A percentile compares a stretch with the other conserved stretches of the same genome.
phyloP scores from a whole-genome alignment of 1,140 invertebrate species.

The Drosophila varians region DNA sequence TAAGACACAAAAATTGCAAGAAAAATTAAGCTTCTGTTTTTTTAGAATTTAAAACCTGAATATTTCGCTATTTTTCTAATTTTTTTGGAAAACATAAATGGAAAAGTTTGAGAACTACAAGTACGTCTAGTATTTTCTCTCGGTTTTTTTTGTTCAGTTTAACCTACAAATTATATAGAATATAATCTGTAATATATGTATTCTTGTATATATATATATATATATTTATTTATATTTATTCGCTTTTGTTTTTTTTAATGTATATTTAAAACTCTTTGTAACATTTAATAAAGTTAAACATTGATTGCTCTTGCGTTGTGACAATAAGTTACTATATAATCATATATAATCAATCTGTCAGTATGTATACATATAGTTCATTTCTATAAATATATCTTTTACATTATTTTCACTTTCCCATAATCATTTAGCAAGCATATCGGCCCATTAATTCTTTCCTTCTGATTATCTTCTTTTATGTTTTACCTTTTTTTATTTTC shows the following conservation, averaged over 20 bases:
- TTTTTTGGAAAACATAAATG: conserved; percentile 38
- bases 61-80: too few relatives aligned
- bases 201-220: conserved; percentile 32
- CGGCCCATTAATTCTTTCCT: not conserved
- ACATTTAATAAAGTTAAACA: conserved; percentile 79
- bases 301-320: conserved; percentile 79
- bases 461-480: conserved; percentile 62
- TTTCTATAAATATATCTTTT: conserved; percentile 55
- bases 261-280: conserved; percentile 69
- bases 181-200: conserved; percentile 31
- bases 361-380: conserved; percentile 57
- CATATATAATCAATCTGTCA: conserved; percentile 47
- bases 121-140: conserved; percentile 46
- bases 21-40: too few relatives aligned
- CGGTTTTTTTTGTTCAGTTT: conserved; percentile 24
- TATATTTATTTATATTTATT: conserved; percentile 27
- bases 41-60: too few relatives aligned
- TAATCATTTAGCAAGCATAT: conserved; percentile 1
- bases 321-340: conserved; percentile 67
- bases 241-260: conserved; percentile 11
- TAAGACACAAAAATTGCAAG: conserved; percentile 14
- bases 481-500: conserved; percentile 45
- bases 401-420: conserved; percentile 6
- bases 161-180: conserved; percentile 41
- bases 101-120: conserved; percentile 22